A percentile compares a stretch with the other conserved stretches of the same genome.
phyloP scores from a whole-genome alignment of 1,140 invertebrate genomes.

The Listronotus oregonensis region DNA sequence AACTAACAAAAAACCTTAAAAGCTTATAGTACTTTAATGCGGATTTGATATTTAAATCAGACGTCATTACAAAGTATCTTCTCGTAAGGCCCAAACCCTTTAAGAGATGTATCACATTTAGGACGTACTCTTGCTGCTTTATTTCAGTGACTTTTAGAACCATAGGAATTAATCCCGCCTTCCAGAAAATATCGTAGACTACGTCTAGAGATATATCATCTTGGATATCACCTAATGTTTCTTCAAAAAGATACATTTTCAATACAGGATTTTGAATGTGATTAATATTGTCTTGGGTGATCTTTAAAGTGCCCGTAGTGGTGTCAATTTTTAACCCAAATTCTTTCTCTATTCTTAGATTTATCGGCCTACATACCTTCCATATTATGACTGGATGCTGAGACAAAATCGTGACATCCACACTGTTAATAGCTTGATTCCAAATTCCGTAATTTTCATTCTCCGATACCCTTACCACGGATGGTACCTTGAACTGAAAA shows the following conservation, averaged over 20 bases:
- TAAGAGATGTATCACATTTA: slow-evolving; percentile 13
- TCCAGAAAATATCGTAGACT: slow-evolving; percentile 29
- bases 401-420: slow-evolving; percentile 24
- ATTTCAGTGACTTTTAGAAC: slow-evolving; percentile 14
- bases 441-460: slow-evolving; percentile 17
- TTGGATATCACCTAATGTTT: slow-evolving; percentile 12
- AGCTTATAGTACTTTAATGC: slow-evolving; percentile 10
- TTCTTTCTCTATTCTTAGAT: slow-evolving; percentile 15
- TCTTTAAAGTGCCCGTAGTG: slow-evolving; percentile 6
- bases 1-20: slow-evolving; percentile 19
- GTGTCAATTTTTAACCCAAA: slow-evolving; percentile 21
- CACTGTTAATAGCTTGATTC: slow-evolving; percentile 18
- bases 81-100: slow-evolving; percentile 20
- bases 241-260: slow-evolving; percentile 36
- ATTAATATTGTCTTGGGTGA: slow-evolving; percentile 3
- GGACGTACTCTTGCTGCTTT: slow-evolving; percentile 13
- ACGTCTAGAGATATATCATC: slow-evolving; percentile 19
- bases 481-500: slow-evolving; percentile 1
- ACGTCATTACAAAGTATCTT: slow-evolving; percentile 21
- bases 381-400: slow-evolving; percentile 18
- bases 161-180: slow-evolving; percentile 25
- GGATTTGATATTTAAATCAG: slow-evolving; percentile 5
- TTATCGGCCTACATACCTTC: slow-evolving; percentile 26
- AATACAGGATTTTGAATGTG: slow-evolving; percentile 13
- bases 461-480: neutral